phyloP scores from a whole-genome alignment of 2,888 invertebrate genomes.

The Idaea biselata region DNA sequence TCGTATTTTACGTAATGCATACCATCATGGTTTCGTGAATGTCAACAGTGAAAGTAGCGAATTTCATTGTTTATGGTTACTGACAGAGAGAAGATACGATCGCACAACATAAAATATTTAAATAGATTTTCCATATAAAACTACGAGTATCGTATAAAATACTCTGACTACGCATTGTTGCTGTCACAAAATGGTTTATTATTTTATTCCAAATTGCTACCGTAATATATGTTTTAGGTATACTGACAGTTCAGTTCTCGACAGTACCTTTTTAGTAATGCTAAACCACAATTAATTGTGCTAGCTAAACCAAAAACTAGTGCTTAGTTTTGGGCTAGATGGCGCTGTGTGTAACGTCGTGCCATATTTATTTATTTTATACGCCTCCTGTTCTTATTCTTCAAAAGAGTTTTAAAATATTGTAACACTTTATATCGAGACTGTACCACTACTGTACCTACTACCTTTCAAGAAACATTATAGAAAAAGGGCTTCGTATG shows the following conservation, averaged over 20 bases:
- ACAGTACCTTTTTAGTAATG: background rate
- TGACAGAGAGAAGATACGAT: background rate
- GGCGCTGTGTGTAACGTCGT: no score
- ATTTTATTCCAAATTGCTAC: no score
- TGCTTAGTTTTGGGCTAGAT: no score
- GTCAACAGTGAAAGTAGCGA: background rate
- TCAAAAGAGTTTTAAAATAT: no score
- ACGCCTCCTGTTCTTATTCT: no score
- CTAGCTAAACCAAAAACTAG: no score
- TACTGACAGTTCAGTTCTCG: background rate
- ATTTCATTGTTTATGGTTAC: background rate
- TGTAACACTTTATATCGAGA: background rate
- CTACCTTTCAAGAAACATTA: background rate
- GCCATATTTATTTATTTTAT: no score
- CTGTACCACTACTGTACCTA: no score
- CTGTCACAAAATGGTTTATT: background rate
- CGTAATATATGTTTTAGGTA: background rate
- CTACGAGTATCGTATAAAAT: background rate
- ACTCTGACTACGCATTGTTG: background rate
- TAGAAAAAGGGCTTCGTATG: background rate
- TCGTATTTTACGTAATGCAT: background rate
- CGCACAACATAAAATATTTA: background rate
- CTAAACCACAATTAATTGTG: no score
- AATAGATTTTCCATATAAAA: background rate
- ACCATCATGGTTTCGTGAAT: background rate